These are phyloP conservation scores for Acanthis flammea DNA, from an alignment of 2,797 vertebrate genomes.

Conservation along the genomic window DNA sequence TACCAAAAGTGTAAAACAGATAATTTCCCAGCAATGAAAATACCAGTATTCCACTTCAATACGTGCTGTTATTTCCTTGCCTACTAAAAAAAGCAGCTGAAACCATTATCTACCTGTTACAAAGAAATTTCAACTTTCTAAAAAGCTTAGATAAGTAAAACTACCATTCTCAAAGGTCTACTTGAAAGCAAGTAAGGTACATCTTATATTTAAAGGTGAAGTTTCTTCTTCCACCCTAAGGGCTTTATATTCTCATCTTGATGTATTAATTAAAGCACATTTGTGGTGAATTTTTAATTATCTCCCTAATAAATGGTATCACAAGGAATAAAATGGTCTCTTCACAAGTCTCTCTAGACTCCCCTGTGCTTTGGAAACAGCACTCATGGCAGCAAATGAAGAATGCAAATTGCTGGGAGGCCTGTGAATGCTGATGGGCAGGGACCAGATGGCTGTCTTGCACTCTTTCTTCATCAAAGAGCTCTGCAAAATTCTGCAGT, in stretches of 20 bases:
- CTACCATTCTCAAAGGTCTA: constrained; percentile 27
- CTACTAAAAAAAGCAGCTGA: background rate
- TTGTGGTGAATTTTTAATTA: constrained; percentile 61
- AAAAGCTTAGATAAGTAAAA: constrained; percentile 62
- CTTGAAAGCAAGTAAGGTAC: constrained; percentile 34
- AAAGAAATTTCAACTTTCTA: constrained; percentile 44
- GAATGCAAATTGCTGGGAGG: background rate
- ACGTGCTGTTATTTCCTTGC: background rate
- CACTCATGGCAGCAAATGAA: background rate
- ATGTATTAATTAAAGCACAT: constrained; percentile 58
- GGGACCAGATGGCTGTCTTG: background rate
- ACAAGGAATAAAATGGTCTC: constrained; percentile 48
- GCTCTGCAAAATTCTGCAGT: background rate
- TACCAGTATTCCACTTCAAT: background rate
- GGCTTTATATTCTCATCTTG: constrained; percentile 43
- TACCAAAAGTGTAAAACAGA: background rate
- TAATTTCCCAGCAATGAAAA: constrained; percentile 41
- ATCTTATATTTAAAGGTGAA: constrained; percentile 57
- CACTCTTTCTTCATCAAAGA: background rate
- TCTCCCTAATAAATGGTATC: constrained; percentile 55
- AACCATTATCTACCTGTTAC: constrained; percentile 38
- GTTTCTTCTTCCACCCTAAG: constrained; percentile 30
- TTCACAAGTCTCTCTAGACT: constrained; percentile 6
- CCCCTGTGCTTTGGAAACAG: background rate
- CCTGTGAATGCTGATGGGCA: background rate